A percentile compares a stretch with the other conserved stretches of the same genome.
phyloP scores from a whole-genome alignment of 2,797 vertebrate genomes.

The Oreochromis mossambicus region DNA sequence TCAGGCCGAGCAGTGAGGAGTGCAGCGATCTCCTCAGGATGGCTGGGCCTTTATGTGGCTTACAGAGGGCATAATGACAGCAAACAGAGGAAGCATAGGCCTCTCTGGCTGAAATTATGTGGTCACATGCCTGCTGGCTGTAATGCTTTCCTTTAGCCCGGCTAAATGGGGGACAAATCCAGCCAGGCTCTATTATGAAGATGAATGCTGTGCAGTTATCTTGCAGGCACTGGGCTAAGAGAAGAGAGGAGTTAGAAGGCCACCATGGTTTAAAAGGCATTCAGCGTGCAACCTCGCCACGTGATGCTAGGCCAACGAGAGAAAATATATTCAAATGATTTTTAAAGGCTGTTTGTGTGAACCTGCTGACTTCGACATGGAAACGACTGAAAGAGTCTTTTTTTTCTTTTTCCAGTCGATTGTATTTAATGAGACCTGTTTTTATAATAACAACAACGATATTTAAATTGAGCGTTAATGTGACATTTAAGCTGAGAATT shows the following conservation, averaged over 20 bases:
- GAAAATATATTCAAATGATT: conserved; percentile 9
- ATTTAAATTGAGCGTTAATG: neutral
- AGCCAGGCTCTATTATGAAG: conserved; percentile 55
- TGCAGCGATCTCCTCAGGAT: conserved; percentile 56
- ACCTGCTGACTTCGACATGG: neutral
- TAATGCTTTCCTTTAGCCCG: conserved; percentile 71
- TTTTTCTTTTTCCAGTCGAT: neutral
- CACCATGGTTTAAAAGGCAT: conserved; percentile 32
- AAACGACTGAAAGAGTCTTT: neutral
- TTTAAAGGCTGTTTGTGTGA: neutral
- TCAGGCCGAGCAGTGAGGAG: conserved; percentile 67
- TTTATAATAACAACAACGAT: neutral
- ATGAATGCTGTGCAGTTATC: conserved; percentile 58
- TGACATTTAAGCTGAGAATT: neutral
- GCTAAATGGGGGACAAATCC: conserved; percentile 59
- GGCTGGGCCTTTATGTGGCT: conserved; percentile 72
- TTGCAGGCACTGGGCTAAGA: conserved; percentile 43
- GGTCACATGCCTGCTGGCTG: conserved; percentile 74
- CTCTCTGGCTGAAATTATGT: conserved; percentile 70
- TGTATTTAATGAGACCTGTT: neutral
- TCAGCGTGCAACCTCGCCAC: conserved; percentile 24
- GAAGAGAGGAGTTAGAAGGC: conserved; percentile 29
- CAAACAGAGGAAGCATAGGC: conserved; percentile 73
- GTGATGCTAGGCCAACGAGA: conserved; percentile 15
- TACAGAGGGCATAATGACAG: conserved; percentile 75